Conservation (phyloP, 1,140 invertebrate species). For the Periplaneta americana region DNA sequence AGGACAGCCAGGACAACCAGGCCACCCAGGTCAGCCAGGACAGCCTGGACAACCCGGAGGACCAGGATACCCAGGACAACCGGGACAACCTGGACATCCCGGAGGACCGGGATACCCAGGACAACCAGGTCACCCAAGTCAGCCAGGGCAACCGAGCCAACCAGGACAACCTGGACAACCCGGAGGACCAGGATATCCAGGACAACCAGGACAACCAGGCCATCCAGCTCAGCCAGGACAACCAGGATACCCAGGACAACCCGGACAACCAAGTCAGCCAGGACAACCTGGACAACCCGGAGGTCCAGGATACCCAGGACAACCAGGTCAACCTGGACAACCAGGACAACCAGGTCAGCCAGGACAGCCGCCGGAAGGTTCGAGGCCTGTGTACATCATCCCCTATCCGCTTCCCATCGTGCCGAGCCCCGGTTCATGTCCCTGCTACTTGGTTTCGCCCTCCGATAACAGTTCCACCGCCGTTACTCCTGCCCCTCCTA, state of each 20-base stretch:
- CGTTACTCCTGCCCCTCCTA: conserved; percentile 21
- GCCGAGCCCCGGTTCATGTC: conserved; percentile 44
- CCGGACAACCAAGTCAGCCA: neutral
- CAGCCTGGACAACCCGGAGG: conserved; percentile 27
- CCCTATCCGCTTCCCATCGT: conserved; percentile 47
- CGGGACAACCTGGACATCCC: conserved; percentile 21
- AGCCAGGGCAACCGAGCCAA: neutral
- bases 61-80: conserved; percentile 21
- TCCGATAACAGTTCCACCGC: conserved; percentile 26
- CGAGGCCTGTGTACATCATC: conserved; percentile 44
- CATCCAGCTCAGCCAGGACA: conserved; percentile 7
- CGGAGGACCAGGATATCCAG: neutral
- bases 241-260: neutral
- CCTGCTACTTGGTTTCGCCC: conserved; percentile 46
- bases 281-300: neutral
- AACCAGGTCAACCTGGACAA: neutral
- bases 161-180: conserved; percentile 3
- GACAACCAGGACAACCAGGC: conserved; percentile 3
- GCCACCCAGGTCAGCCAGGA: conserved; percentile 25
- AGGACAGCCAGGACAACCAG: conserved; percentile 24
- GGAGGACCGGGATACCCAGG: conserved; percentile 10
- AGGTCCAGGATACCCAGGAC: neutral
- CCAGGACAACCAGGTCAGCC: neutral
- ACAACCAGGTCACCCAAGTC: conserved; percentile 9
- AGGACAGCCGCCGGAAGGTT: conserved; percentile 20